phyloP scores from a whole-genome alignment of 2,888 invertebrate species.

The Zygothrica quintamaculata region DNA sequence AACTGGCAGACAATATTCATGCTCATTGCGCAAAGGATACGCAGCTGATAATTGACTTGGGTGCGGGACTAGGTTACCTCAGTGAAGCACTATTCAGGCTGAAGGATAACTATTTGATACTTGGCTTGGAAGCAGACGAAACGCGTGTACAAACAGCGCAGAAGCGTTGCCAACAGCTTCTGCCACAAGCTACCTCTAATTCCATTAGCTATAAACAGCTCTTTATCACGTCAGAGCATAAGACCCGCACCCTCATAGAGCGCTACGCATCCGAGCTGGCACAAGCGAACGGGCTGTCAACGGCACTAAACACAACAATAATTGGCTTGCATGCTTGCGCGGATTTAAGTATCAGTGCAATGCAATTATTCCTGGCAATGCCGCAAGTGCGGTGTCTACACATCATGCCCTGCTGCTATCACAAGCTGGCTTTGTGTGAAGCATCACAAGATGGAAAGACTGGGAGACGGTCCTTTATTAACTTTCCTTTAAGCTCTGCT shows the following conservation, averaged over 20 bases:
- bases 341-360: slow-evolving; percentile 89
- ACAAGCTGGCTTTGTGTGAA: slow-evolving; percentile 86
- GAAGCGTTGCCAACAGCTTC: slow-evolving; percentile 86
- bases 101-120: slow-evolving; percentile 86
- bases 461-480: slow-evolving; percentile 84
- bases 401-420: slow-evolving; percentile 92
- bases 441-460: background rate
- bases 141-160: slow-evolving; percentile 86
- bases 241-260: slow-evolving; percentile 85
- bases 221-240: slow-evolving; percentile 84
- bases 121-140: slow-evolving; percentile 89
- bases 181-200: slow-evolving; percentile 85
- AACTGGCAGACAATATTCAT: slow-evolving; percentile 86
- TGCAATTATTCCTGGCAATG: slow-evolving; percentile 88
- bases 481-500: slow-evolving; percentile 88
- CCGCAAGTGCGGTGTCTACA: slow-evolving; percentile 86
- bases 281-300: background rate
- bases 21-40: slow-evolving; percentile 79
- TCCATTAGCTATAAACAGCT: slow-evolving; percentile 87
- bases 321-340: slow-evolving; percentile 92
- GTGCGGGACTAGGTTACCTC: slow-evolving; percentile 91
- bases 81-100: slow-evolving; percentile 88
- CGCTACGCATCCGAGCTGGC: slow-evolving; percentile 83
- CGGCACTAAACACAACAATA: slow-evolving; percentile 70
- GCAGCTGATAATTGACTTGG: slow-evolving; percentile 88